A percentile compares a stretch with the other conserved stretches of the same genome.
Conservation (phyloP, 2,113 vertebrate genomes). For the Microcebus ravelobensis region DNA sequence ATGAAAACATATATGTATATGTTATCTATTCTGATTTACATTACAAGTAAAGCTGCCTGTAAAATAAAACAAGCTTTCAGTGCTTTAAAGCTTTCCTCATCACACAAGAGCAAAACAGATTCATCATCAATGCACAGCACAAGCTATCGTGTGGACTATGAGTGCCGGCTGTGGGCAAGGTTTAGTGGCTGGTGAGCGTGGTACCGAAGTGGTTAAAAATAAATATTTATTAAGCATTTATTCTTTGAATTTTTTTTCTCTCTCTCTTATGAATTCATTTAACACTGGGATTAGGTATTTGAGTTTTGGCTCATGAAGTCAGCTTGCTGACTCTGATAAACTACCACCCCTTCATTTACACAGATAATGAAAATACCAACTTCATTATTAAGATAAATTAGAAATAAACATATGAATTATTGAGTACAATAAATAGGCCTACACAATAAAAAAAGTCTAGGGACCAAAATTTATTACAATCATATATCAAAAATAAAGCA, state of each 20-base stretch:
- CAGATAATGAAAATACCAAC: conserved; percentile 1
- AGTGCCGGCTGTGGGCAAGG: no score
- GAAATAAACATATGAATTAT: not conserved
- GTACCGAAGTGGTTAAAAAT: not conserved
- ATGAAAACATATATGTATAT: no score
- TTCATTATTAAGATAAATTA: conserved; percentile 34
- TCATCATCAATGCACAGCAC: no score
- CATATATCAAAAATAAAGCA: not conserved
- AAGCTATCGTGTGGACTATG: no score
- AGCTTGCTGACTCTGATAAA: not conserved
- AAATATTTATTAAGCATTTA: not conserved
- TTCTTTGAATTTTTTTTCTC: not conserved
- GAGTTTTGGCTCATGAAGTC: not conserved
- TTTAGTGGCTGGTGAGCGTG: no score
- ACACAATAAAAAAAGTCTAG: not conserved
- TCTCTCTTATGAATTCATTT: not conserved
- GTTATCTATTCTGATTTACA: no score
- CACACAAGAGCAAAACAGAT: no score
- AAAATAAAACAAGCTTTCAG: no score
- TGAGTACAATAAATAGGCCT: not conserved
- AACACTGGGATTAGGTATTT: not conserved
- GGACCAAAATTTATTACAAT: not conserved
- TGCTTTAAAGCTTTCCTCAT: no score
- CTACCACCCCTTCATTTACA: not conserved
- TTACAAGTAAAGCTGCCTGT: no score